Evolutionary conservation across 1,140 invertebrate genomes (phyloP).

Genomic region (Glossosoma conforme): DNA sequence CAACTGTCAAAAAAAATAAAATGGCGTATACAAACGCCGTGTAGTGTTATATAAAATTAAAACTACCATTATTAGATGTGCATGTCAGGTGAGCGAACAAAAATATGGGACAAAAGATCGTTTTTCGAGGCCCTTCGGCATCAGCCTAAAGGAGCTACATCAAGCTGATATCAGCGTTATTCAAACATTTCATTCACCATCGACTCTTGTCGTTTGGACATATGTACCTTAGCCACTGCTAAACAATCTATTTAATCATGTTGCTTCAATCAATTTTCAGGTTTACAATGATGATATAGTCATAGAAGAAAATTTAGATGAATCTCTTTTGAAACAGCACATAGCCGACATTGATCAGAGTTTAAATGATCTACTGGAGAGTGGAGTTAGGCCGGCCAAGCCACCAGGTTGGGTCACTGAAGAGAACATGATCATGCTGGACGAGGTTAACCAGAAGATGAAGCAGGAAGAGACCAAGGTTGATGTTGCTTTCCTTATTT

Average conservation of each 20-base stretch:
- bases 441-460: slow-evolving; percentile 30
- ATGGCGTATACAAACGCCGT: no score
- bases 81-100: no score
- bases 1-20: no score
- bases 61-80: no score
- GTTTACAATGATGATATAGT: slow-evolving; percentile 37
- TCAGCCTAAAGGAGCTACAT: no score
- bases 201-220: no score
- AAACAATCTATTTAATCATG: not conserved
- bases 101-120: no score
- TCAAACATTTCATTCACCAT: no score
- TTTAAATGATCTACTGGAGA: slow-evolving; percentile 31
- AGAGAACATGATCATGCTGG: slow-evolving; percentile 33
- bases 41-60: no score
- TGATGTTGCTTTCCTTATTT: slow-evolving; percentile 39
- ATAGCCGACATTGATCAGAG: slow-evolving; percentile 33
- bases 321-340: slow-evolving; percentile 32
- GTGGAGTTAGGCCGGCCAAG: slow-evolving; percentile 33
- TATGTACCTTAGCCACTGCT: no score
- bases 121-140: no score
- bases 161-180: no score
- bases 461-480: slow-evolving; percentile 2
- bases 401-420: slow-evolving; percentile 40
- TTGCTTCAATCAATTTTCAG: slow-evolving; percentile 31
- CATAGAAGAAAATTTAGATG: slow-evolving; percentile 36